Percentiles rank a stretch among this genome's conserved stretches.
These are phyloP conservation scores for Mesoclemmys tuberculata DNA, from an alignment of 2,113 vertebrate genomes.

Conservation along the genomic window DNA sequence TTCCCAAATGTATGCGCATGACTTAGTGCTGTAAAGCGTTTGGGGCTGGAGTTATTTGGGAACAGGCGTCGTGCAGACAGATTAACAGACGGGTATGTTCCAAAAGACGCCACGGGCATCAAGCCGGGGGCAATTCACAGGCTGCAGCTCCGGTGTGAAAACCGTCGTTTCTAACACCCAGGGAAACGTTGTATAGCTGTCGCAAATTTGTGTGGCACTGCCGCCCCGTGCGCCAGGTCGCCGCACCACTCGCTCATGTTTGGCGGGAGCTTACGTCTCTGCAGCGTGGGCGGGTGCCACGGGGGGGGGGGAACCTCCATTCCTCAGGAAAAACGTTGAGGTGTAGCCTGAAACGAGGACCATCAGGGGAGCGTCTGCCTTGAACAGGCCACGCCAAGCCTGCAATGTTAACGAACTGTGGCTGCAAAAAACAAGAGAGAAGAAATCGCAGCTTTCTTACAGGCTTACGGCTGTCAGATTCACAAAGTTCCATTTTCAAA, in stretches of 20 bases:
- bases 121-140: no score
- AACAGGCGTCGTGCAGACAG: neutral
- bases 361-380: no score
- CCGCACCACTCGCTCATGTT: neutral
- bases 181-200: neutral
- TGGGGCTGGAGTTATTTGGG: neutral
- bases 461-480: no score
- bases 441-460: neutral
- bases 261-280: neutral
- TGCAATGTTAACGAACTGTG: neutral
- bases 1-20: neutral
- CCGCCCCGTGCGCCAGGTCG: accelerated
- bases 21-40: neutral
- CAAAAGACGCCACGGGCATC: accelerated
- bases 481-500: neutral
- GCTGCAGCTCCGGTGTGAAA: neutral
- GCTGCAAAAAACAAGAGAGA: neutral
- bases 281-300: no score
- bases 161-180: no score
- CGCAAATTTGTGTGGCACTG: no score
- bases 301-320: neutral
- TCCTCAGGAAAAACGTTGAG: neutral
- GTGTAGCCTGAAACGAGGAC: no score
- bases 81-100: neutral
- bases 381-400: neutral